Percentiles rank a stretch among this genome's conserved stretches.
Conservation (phyloP, 2,113 vertebrate species). For the human region DNA sequence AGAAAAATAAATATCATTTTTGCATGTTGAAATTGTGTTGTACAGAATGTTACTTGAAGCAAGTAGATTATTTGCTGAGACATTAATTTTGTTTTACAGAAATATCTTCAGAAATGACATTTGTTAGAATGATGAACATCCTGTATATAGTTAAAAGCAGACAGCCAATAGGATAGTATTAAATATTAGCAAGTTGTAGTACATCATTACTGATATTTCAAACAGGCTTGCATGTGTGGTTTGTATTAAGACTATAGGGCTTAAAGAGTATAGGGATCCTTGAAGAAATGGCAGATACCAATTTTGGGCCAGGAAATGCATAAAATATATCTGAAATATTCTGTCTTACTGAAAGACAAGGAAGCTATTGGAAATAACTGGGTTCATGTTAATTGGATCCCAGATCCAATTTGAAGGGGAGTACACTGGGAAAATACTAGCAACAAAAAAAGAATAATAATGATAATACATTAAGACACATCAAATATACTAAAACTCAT, state of each 20-base stretch:
- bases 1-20: neutral
- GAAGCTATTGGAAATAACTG: neutral
- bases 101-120: neutral
- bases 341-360: neutral
- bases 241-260: neutral
- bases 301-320: neutral
- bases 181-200: neutral
- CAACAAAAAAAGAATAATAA: neutral
- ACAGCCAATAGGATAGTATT: neutral
- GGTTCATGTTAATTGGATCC: conserved; percentile 2
- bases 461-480: neutral
- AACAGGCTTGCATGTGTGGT: neutral
- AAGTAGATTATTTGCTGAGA: neutral
- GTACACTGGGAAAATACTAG: neutral
- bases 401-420: neutral
- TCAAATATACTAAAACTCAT: conserved; percentile 22
- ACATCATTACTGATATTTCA: neutral
- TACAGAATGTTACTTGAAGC: neutral
- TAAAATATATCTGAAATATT: neutral
- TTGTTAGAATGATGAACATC: neutral
- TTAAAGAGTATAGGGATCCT: neutral
- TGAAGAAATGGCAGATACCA: neutral
- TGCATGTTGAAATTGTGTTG: neutral
- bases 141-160: neutral
- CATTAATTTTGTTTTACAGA: neutral